A percentile compares a stretch with the other conserved stretches of the same genome.
Conservation (phyloP, 2,888 invertebrate species). For the Alentia gelatinosa region DNA sequence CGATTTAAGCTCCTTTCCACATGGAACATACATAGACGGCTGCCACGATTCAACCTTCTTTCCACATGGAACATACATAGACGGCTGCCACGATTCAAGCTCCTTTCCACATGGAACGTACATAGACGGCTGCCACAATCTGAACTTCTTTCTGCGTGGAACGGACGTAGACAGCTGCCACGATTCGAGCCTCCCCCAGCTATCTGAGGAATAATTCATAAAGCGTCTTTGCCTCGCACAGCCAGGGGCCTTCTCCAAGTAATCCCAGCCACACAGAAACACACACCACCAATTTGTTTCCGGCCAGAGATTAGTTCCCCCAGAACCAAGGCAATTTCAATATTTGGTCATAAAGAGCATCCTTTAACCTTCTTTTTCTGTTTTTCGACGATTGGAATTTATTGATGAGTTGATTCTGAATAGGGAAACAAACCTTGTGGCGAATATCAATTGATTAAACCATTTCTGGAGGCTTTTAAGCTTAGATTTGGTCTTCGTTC, state of each 20-base stretch:
- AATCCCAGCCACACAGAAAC: not conserved
- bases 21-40: no score
- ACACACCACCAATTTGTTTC: not conserved
- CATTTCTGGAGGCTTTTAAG: not conserved
- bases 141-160: no score
- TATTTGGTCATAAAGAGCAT: no score
- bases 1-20: no score
- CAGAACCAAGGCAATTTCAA: not conserved
- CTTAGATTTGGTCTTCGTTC: no score
- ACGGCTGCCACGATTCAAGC: no score
- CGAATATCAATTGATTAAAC: not conserved
- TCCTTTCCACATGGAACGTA: no score
- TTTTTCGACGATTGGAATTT: not conserved
- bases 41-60: no score
- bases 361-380: not conserved
- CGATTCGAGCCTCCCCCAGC: not conserved
- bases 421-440: not conserved
- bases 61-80: no score
- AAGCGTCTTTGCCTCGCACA: not conserved
- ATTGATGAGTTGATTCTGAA: not conserved
- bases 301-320: not conserved
- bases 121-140: no score
- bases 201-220: not conserved
- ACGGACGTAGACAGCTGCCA: no score
- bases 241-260: not conserved